These are phyloP conservation scores for Fregetta grallaria DNA, from an alignment of 2,113 vertebrate species.

Conservation along the genomic window DNA sequence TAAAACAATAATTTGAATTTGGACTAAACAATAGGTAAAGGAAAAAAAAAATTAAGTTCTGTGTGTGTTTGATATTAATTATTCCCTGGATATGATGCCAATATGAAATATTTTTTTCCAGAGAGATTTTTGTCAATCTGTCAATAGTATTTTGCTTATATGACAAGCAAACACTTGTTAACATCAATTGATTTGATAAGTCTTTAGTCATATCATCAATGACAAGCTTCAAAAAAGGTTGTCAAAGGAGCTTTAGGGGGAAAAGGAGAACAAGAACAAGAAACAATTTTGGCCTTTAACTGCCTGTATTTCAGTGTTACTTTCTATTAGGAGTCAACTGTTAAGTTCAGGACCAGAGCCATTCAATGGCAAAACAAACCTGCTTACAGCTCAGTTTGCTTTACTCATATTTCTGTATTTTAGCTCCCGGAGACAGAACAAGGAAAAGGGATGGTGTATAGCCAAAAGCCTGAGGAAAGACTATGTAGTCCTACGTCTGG, in stretches of 20 bases:
- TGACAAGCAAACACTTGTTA: conserved; percentile 30
- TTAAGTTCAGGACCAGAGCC: not conserved
- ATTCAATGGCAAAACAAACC: not conserved
- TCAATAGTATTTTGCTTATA: not conserved
- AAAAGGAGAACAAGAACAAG: not conserved
- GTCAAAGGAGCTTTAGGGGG: not conserved
- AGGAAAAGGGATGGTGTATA: not conserved
- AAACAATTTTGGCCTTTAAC: not conserved
- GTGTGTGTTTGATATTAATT: not conserved
- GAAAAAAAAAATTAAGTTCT: not conserved
- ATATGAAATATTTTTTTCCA: not conserved
- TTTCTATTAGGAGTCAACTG: not conserved
- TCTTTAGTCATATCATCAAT: not conserved
- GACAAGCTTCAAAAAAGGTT: not conserved
- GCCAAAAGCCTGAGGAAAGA: not conserved
- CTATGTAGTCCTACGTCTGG: not conserved
- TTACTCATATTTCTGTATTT: not conserved
- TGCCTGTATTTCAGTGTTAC: not conserved
- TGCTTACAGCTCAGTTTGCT: not conserved
- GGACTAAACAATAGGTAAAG: not conserved
- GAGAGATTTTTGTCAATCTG: not conserved
- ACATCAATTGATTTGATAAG: conserved; percentile 13
- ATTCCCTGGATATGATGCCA: not conserved
- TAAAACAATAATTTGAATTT: not conserved
- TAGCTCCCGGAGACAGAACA: not conserved